Percentiles rank a stretch among this genome's conserved stretches.
phyloP scores from a whole-genome alignment of 35 echinoderm and acorn worm species.

The Holothuria glaberrima region DNA sequence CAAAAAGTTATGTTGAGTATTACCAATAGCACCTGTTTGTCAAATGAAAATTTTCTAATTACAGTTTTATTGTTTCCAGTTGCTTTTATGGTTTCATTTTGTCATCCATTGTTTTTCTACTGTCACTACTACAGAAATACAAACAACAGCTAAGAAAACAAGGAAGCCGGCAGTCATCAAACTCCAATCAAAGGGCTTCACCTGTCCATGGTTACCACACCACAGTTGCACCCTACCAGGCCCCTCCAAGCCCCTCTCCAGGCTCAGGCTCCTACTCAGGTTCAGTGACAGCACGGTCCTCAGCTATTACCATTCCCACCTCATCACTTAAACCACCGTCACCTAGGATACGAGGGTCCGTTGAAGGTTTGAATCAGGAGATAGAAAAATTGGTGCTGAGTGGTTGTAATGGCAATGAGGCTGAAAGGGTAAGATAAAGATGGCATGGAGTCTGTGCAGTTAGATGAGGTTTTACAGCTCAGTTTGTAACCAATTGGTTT shows the following conservation, averaged over 20 bases:
- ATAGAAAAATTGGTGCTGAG: conserved; percentile 92
- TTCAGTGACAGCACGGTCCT: conserved; percentile 63
- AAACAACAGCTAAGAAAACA: conserved; percentile 92
- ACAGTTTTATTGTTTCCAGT: too few species aligned
- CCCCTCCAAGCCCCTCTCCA: conserved; percentile 32
- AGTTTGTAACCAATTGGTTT: too few species aligned
- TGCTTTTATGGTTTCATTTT: too few species aligned
- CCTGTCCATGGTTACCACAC: conserved; percentile 91
- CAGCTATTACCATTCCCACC: conserved; percentile 87
- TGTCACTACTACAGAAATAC: conserved; percentile 77
- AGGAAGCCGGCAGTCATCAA: conserved; percentile 82
- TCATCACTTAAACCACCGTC: conserved; percentile 66
- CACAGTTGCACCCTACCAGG: conserved; percentile 38
- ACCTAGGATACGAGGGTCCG: conserved; percentile 85
- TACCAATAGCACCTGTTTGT: too few species aligned
- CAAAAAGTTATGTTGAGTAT: too few species aligned
- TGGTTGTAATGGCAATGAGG: conserved; percentile 39
- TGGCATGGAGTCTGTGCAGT: not conserved
- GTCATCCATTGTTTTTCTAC: too few species aligned
- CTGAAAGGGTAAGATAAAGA: conserved; percentile 41
- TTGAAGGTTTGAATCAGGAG: conserved; percentile 95
- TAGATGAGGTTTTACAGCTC: not conserved
- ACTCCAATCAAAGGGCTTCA: conserved; percentile 79
- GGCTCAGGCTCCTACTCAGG: conserved; percentile 29
- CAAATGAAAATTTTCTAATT: too few species aligned